Evolutionary conservation across 2,113 vertebrate genomes (phyloP).

Genomic region (Craseonycteris thonglongyai): DNA sequence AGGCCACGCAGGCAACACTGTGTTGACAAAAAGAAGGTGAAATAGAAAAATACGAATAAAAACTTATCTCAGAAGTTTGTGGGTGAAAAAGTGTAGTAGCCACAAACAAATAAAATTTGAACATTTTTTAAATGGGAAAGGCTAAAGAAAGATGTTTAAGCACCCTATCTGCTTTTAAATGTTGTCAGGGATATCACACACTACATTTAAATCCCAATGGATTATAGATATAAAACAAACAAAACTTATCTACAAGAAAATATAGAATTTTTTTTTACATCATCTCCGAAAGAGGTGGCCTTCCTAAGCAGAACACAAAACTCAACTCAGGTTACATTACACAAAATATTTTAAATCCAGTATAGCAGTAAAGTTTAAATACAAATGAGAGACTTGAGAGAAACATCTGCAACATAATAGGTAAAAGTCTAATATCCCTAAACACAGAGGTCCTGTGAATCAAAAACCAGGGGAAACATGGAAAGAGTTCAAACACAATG

Average conservation of each 20-base stretch:
- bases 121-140: background rate
- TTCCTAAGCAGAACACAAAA: background rate
- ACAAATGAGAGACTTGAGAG: background rate
- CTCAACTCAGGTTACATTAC: background rate
- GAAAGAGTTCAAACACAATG: background rate
- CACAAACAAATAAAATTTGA: background rate
- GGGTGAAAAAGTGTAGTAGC: background rate
- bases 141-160: background rate
- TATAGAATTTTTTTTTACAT: background rate
- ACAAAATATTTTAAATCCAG: background rate
- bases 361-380: background rate
- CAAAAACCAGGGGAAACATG: background rate
- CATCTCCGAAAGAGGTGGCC: background rate
- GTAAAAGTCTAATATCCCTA: background rate
- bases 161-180: background rate
- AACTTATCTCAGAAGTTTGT: background rate
- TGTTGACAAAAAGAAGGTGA: background rate
- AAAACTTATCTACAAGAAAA: background rate
- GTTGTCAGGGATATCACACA: background rate
- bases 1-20: background rate
- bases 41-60: background rate
- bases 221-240: background rate
- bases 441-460: background rate
- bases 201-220: background rate
- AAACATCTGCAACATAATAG: background rate